Evolutionary conservation across 2,888 invertebrate genomes (phyloP), one percentile per base, ranked within the genome.

Genomic region (Pheosia gnoma): DNA sequence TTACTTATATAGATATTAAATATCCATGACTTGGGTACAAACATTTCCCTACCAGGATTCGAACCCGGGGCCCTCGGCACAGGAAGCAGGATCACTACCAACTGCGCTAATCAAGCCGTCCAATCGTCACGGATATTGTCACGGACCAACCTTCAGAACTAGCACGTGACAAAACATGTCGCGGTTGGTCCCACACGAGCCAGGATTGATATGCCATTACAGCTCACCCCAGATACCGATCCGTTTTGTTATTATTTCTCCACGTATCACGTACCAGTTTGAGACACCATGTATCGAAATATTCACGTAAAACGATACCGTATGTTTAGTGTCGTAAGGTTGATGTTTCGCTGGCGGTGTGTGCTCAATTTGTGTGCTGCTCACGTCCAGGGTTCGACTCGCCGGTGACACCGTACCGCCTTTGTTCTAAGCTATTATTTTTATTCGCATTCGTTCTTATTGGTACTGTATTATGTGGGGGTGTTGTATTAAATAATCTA

Each of bases 381-480:
- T 91, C 92, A 92, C 92, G 92, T 92, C 66, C 74, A 60, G 65
- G 80, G 86, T 85, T 86, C 85, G 86, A 81, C 83, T 87, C 86
- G 83, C 78, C 80, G 78, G 78, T 77, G 80, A 80, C 79, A 79
- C 82, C 85, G 86, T 86, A 83, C 80, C 80, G 76, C 78, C 83
- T 85, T 85, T 86, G 87, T 86, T 82, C 80, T 80, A 66, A 74
- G 83, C 72, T 84, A 85, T 87, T 87, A 87, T 90, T 88, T 87
- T 89, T 88, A 86, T 87, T 85, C 86, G 79, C 81, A 83, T 86
- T 86, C 85, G 87, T 87, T 82, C 88, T 88, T 90, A 89, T 89
- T 87, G 85, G 83, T 71, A 74, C 79, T 72, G 84, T 83, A 83
- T 87, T 88, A 83, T 86, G 83, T 85, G 86, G 85, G 68, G 66